Evolutionary conservation across 2,888 invertebrate species (phyloP), one percentile per base, ranked within the genome.

Genomic region (Norana najaformis): DNA sequence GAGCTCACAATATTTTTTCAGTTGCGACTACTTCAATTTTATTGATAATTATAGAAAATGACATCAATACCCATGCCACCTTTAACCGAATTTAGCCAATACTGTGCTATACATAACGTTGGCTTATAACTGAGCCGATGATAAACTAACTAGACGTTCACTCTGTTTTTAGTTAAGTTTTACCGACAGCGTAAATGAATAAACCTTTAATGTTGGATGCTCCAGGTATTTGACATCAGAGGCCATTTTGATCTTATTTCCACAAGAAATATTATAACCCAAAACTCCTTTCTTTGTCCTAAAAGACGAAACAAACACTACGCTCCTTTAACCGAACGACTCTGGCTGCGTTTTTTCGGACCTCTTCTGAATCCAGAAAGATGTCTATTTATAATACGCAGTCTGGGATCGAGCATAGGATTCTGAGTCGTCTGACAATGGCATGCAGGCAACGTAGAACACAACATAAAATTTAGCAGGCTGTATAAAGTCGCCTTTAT

Each of bases 191-290:
- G 23, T 34, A 47, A 18, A 18, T 16, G 47, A 88, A 89, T 30
- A 39, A 91, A 92, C 92, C 92, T 92, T 92, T 83, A 92, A 90
- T 83, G 92, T 92, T 5, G 92, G 92, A 90, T 92, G 92, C 88
- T 92, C 92, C 35, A 92, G 89, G n/a, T 91, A 91, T 89, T 92
- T 92, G 18, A 92, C 89, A 89, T 92, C 92, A 69, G 88, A 89
- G 23, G 85, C 83, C 85, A 85, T 89, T 37, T 35, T n/a, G 30
- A 13, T 69, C 0, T 69, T 69, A 53, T 8, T 69, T 69, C n/a
- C n/a, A 69, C 69, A n/a, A 8, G n/a, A 69, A 53, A 69, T n/a
- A n/a, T 69, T 69, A 69, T n/a, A n/a, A 69, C 8, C 11, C 30
- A 69, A 41, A 69, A 69, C 13, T 69, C 30, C 30, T n/a, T 69